These are phyloP conservation scores for Tenodera sinensis DNA, from an alignment of 2,888 invertebrate species.

Conservation along the genomic window DNA sequence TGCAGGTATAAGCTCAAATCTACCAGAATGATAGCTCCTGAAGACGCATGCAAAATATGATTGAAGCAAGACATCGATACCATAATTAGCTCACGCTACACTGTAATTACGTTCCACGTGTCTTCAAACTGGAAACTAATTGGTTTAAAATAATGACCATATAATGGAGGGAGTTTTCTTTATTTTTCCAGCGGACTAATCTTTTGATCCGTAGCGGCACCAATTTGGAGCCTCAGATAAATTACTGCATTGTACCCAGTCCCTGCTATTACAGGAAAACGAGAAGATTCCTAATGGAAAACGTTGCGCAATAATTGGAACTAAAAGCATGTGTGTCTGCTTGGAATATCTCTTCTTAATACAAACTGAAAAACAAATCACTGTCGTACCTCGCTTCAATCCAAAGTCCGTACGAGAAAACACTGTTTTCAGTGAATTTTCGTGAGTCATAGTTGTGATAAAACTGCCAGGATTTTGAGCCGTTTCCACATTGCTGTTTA, in stretches of 20 bases:
- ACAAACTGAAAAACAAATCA: not conserved
- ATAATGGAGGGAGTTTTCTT: not conserved
- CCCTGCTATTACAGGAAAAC: not conserved
- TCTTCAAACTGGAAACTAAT: not conserved
- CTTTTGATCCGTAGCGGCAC: not conserved
- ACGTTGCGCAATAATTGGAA: not conserved
- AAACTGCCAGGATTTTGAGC: too few species aligned
- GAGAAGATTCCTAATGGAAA: not conserved
- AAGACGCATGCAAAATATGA: not conserved
- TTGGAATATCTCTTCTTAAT: not conserved
- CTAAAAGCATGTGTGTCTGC: not conserved
- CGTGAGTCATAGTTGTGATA: too few species aligned
- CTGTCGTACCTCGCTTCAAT: too few species aligned
- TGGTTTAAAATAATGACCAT: not conserved
- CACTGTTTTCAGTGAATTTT: too few species aligned
- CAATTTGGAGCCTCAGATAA: not conserved
- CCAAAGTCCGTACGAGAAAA: too few species aligned
- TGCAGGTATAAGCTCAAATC: not conserved
- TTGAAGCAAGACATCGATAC: not conserved
- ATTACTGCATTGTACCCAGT: not conserved
- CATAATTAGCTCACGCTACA: not conserved
- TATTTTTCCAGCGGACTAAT: not conserved
- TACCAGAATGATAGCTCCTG: not conserved
- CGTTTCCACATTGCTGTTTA: too few species aligned
- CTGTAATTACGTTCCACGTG: not conserved